phyloP scores from a whole-genome alignment of 2,113 vertebrate species.

The Callipepla squamata region DNA sequence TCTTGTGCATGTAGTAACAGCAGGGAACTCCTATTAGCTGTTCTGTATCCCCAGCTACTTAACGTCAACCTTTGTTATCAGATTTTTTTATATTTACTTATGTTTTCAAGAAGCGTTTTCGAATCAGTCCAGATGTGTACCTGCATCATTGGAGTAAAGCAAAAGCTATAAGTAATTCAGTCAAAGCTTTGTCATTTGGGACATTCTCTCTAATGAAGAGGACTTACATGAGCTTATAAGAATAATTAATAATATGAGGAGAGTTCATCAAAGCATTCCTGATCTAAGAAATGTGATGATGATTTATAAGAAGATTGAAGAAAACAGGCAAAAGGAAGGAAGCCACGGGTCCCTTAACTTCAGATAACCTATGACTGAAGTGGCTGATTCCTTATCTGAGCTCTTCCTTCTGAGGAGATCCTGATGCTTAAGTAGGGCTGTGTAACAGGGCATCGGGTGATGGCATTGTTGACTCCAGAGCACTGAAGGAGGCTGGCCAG shows the following conservation, averaged over 20 bases:
- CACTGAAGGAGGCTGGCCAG: neutral
- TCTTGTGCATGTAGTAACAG: neutral
- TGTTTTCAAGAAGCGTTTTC: neutral
- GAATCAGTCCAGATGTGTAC: neutral
- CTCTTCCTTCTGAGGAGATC: neutral
- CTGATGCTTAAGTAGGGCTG: neutral
- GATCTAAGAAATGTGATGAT: neutral
- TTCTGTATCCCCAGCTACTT: neutral
- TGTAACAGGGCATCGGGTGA: neutral
- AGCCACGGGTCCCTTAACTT: neutral
- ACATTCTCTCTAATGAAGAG: neutral
- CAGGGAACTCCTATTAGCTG: constrained; percentile 10
- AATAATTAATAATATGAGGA: neutral
- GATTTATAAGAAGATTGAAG: neutral
- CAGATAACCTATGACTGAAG: neutral
- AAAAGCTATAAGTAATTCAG: neutral
- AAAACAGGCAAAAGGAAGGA: constrained; percentile 17
- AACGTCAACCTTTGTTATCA: neutral
- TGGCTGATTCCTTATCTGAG: neutral
- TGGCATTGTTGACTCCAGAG: neutral
- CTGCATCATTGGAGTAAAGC: neutral
- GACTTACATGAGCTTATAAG: neutral
- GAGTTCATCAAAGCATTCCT: neutral
- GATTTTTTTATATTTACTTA: neutral
- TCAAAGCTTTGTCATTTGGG: neutral